Percentiles rank a stretch among this genome's conserved stretches.
Conservation (phyloP, 2,113 vertebrate genomes). For the Muntiacus muntjak region DNA sequence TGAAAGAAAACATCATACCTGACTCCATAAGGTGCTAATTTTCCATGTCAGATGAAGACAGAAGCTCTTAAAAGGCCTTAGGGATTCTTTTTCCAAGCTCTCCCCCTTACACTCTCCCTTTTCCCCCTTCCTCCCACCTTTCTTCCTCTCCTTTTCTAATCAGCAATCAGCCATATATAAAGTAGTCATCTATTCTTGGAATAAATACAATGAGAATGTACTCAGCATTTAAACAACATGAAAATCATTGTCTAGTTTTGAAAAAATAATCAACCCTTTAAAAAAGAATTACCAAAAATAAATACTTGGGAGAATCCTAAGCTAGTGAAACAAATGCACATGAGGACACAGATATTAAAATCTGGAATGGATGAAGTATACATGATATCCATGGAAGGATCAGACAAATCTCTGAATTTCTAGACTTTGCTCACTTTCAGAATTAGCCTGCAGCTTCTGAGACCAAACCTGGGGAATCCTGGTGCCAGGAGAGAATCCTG, state of each 20-base stretch:
- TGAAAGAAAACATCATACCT: background rate
- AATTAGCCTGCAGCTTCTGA: background rate
- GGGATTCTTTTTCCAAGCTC: background rate
- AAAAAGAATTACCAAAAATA: background rate
- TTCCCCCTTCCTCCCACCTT: background rate
- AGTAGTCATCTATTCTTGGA: background rate
- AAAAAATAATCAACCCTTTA: background rate
- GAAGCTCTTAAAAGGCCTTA: background rate
- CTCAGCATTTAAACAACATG: background rate
- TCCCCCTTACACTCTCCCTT: background rate
- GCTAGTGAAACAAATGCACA: background rate
- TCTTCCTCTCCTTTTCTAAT: background rate
- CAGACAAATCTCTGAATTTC: background rate
- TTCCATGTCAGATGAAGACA: background rate
- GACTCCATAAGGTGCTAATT: background rate
- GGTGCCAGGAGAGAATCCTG: background rate
- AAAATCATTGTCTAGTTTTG: background rate
- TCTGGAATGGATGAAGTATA: background rate
- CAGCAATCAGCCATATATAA: background rate
- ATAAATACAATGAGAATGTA: background rate
- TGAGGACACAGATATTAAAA: background rate
- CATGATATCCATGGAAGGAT: background rate
- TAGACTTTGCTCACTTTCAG: background rate
- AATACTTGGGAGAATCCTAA: background rate
- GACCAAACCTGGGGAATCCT: background rate